Evolutionary conservation across 2,888 invertebrate genomes (phyloP).

Genomic region (Lysandra bellargus): DNA sequence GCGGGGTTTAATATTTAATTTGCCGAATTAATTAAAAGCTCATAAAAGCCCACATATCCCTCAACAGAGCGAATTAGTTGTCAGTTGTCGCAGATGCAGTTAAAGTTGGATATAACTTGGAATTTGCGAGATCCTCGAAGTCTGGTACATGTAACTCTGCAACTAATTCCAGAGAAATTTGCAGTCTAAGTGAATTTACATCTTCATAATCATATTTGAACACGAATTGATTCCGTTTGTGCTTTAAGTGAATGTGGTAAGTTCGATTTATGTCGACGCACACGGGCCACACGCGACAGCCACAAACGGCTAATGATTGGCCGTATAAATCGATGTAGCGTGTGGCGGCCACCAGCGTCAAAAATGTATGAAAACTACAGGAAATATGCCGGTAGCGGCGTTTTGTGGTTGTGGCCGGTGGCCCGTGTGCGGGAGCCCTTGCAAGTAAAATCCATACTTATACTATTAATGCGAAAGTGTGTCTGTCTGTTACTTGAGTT

Average conservation of each 20-base stretch:
- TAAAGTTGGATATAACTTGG: constrained; percentile 40
- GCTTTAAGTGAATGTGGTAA: background rate
- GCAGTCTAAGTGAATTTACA: constrained; percentile 46
- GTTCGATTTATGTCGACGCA: background rate
- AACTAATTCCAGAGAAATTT: constrained; percentile 62
- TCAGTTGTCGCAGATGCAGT: constrained; percentile 34
- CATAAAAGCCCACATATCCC: background rate
- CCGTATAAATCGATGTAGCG: too few species aligned
- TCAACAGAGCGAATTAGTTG: constrained; percentile 15
- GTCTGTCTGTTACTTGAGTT: too few species aligned
- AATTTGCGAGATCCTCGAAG: constrained; percentile 38
- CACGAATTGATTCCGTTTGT: constrained; percentile 40
- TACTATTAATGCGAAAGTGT: too few species aligned
- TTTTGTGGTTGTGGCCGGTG: too few species aligned
- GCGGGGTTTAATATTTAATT: background rate
- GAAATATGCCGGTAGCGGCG: too few species aligned
- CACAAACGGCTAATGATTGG: too few species aligned
- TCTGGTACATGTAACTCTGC: constrained; percentile 42
- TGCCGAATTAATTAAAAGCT: constrained; percentile 6
- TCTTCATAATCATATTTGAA: constrained; percentile 45
- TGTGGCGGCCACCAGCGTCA: too few species aligned
- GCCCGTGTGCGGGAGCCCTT: too few species aligned
- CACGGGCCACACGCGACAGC: too few species aligned
- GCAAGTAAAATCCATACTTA: too few species aligned
- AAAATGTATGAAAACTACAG: too few species aligned